Conservation (phyloP, 2,888 invertebrate genomes). For the Pristionchus exspectatus region DNA sequence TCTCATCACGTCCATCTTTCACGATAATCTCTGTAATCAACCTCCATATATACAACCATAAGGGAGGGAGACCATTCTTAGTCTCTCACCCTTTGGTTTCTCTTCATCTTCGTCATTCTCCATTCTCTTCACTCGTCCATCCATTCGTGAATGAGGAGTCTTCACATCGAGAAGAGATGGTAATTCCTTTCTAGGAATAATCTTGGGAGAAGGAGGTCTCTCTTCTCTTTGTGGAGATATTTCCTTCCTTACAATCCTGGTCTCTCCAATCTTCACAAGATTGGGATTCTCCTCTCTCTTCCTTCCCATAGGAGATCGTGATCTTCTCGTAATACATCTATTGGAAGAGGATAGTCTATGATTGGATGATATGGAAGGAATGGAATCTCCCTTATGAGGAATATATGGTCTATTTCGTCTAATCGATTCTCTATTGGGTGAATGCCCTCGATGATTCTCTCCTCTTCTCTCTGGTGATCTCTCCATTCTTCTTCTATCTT, state of each 20-base stretch:
- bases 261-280: not conserved
- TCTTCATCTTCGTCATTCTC: not conserved
- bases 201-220: not conserved
- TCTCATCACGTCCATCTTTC: not conserved
- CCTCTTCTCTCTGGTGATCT: not conserved
- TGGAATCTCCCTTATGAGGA: not conserved
- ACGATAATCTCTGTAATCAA: constrained; percentile 26
- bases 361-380: not conserved
- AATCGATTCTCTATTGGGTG: not conserved
- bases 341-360: constrained; percentile 3
- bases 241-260: not conserved
- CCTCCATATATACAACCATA: not conserved
- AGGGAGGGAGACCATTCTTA: not conserved
- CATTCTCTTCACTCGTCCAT: constrained; percentile 41
- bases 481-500: not conserved
- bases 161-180: not conserved
- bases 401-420: not conserved
- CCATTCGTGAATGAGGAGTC: not conserved
- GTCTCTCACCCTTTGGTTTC: constrained; percentile 34
- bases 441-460: not conserved
- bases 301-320: not conserved
- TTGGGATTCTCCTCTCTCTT: not conserved
- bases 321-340: not conserved
- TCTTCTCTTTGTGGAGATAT: constrained; percentile 49
- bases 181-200: not conserved